A percentile compares a stretch with the other conserved stretches of the same genome.
phyloP scores from a whole-genome alignment of 2,888 invertebrate species.

The Chironomus riparius region DNA sequence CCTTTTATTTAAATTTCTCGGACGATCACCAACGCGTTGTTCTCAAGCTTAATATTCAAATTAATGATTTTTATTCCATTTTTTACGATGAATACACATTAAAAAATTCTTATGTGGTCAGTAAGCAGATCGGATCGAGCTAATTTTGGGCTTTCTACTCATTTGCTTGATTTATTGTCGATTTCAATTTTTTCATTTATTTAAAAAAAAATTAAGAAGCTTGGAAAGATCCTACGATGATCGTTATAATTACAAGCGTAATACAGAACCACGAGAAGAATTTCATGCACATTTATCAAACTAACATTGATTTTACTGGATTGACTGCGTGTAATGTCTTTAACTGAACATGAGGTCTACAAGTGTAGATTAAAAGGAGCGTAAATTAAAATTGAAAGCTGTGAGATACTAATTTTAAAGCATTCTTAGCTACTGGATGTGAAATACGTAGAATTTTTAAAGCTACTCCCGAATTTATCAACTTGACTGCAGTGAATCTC shows the following conservation, averaged over 20 bases:
- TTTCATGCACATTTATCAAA: constrained; percentile 21
- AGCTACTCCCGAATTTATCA: too few species aligned
- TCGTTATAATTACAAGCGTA: constrained; percentile 15
- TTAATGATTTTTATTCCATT: background rate
- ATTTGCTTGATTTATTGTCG: too few species aligned
- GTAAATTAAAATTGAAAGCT: background rate
- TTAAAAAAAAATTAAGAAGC: background rate
- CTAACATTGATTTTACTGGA: background rate
- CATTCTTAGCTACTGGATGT: background rate
- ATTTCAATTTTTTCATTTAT: too few species aligned
- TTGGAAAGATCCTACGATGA: background rate
- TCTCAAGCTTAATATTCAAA: background rate
- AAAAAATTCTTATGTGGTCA: background rate
- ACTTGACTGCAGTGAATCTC: too few species aligned
- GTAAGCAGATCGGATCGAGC: background rate
- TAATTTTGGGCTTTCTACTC: background rate
- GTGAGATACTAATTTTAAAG: background rate
- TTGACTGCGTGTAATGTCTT: too few species aligned
- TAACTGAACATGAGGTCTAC: background rate
- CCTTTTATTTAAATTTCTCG: background rate
- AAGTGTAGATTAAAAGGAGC: background rate
- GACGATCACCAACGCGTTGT: background rate
- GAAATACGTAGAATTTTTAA: background rate
- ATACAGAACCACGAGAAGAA: constrained; percentile 8
- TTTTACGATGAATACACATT: background rate